phyloP scores from a whole-genome alignment of 2,888 invertebrate genomes.

The Hydraecia micacea region DNA sequence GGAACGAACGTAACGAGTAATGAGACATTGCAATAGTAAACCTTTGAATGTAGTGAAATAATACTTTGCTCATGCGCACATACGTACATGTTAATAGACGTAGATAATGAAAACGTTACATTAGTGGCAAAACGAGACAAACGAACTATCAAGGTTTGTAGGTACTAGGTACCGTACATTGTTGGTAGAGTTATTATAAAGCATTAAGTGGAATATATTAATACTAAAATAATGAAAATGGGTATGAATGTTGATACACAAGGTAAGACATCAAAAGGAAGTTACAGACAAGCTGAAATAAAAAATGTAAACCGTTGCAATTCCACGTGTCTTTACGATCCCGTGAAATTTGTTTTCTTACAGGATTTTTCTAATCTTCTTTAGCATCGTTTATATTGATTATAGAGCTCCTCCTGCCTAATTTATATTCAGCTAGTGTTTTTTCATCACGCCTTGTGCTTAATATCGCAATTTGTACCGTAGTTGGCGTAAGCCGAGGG shows the following conservation, averaged over 20 bases:
- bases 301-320: constrained; percentile 46
- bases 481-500: constrained; percentile 89
- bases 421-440: constrained; percentile 91
- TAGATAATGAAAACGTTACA: not conserved
- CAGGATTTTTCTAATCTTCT: constrained; percentile 90
- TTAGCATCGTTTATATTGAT: constrained; percentile 91
- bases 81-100: not conserved
- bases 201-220: not conserved
- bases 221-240: not conserved
- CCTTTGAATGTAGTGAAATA: not conserved
- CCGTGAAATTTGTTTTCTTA: constrained; percentile 88
- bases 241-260: not conserved
- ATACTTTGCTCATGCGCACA: not conserved
- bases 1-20: no score
- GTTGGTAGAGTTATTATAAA: not conserved
- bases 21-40: not conserved
- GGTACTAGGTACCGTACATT: not conserved
- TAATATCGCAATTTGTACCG: constrained; percentile 90
- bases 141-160: no score
- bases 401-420: constrained; percentile 89
- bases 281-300: constrained; percentile 12
- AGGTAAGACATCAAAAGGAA: constrained; percentile 11
- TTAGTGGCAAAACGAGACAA: not conserved
- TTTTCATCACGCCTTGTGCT: constrained; percentile 90
- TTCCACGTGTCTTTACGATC: constrained; percentile 81